Evolutionary conservation across 2,797 vertebrate genomes (phyloP).

Genomic region (Gambelia wislizenii): DNA sequence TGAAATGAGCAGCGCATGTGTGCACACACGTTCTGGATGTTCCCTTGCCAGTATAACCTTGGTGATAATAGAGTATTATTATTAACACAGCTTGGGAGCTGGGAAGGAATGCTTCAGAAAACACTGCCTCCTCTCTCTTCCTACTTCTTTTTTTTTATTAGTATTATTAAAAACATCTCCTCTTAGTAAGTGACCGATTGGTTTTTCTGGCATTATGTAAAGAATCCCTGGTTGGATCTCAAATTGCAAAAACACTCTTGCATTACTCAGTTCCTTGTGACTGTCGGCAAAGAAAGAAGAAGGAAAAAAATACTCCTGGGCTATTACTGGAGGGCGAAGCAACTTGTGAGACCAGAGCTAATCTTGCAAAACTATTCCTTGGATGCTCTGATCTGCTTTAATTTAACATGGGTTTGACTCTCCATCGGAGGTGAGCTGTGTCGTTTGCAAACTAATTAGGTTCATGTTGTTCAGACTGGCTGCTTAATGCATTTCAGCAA

Average conservation of each 20-base stretch:
- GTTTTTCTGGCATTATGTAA: background rate
- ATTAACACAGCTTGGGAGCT: fast-evolving
- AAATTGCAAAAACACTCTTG: slow-evolving; percentile 30
- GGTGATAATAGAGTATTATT: background rate
- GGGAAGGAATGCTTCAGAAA: background rate
- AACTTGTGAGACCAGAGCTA: background rate
- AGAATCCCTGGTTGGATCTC: slow-evolving; percentile 17
- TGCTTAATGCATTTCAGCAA: slow-evolving; percentile 43
- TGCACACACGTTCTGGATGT: fast-evolving
- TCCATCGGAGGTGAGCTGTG: slow-evolving; percentile 40
- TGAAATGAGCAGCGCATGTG: fast-evolving
- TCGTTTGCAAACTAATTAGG: slow-evolving; percentile 53
- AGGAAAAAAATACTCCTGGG: background rate
- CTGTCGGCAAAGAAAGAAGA: background rate
- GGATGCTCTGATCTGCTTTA: background rate
- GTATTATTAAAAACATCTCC: background rate
- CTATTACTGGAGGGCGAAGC: slow-evolving; percentile 26
- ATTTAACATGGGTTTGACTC: slow-evolving; percentile 31
- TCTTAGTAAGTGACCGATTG: slow-evolving; percentile 19
- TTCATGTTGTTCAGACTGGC: slow-evolving; percentile 32
- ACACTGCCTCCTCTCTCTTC: background rate
- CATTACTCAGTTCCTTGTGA: background rate
- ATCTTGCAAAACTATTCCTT: slow-evolving; percentile 38
- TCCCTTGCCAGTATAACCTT: background rate
- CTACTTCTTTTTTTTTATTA: background rate